Percentiles rank a stretch among this genome's conserved stretches.
phyloP scores from a whole-genome alignment of 2,113 vertebrate species.

The Pelecanus crispus region DNA sequence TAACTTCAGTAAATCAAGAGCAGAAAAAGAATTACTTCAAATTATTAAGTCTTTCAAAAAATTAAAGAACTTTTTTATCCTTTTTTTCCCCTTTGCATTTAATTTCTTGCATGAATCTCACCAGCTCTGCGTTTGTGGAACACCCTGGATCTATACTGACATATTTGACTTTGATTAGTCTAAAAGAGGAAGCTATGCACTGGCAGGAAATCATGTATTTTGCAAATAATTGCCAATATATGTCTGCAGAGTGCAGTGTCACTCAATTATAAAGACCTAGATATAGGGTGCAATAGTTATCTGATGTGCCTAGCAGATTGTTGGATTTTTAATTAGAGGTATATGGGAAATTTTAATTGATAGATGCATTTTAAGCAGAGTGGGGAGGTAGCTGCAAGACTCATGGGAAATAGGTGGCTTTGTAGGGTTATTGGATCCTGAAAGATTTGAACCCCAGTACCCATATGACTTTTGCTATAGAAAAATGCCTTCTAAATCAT shows the following conservation, averaged over 20 bases:
- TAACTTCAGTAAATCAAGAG: not conserved
- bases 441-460: not conserved
- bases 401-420: not conserved
- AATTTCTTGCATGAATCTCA: not conserved
- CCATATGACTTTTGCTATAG: not conserved
- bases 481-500: not conserved
- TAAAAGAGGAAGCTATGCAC: not conserved
- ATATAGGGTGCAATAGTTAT: not conserved
- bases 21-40: not conserved
- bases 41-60: not conserved
- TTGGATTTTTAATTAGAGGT: not conserved
- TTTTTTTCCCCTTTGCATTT: not conserved
- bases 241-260: not conserved
- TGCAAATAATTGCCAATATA: not conserved
- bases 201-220: not conserved
- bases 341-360: not conserved
- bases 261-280: not conserved
- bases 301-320: not conserved
- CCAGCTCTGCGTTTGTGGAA: not conserved
- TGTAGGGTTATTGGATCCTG: not conserved
- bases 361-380: not conserved
- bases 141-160: not conserved
- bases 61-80: not conserved
- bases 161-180: not conserved
- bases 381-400: not conserved